Evolutionary conservation across 2,113 vertebrate species (phyloP), one percentile per base, ranked within the genome.

Genomic region (Tapirus terrestris): DNA sequence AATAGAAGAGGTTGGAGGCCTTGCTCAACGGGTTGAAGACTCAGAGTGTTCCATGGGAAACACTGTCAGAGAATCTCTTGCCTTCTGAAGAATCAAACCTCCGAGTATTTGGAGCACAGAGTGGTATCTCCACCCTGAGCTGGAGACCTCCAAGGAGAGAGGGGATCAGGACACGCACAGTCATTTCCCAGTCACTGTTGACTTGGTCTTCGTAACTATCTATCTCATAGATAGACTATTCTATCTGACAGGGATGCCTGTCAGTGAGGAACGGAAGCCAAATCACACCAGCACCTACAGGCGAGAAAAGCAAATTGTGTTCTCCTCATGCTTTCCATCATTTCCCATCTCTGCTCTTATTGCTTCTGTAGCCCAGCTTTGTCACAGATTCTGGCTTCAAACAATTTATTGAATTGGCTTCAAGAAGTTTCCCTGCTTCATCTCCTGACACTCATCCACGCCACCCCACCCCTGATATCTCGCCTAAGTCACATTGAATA

Each of bases 21-120:
- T 79, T 73, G 31, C 31, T 45, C 67, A 36, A 1, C 27, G 67
- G 25, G 13, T 48, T 95, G 13, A 75, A 61, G 27, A 89, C 8
- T 23, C 2, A 12, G 60, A 79, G 9, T 60, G 39, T 75, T 92
- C 23, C 9, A 27, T n/a, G 6, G 21, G 18, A 76, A 51, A 77
- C 2, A 23, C n/a, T 29, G 1, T 56, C 43, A 67, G 48, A n/a
- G 39, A 58, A 7, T 23, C 16, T 76, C 43, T 96, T 63, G 45
- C 16, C 1, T 91, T 70, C 39, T 82, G 39, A 75, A 72, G n/a
- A 63, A 11, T 63, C 45, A 58, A 96, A 58, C 4, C 16, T 65
- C 20, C 16, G 23, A 4, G 3, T 36, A 21, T 17, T 1, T 75
- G 45, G 29, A 23, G 9, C 21, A 29, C 3, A 2, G 1, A 31